Percentiles rank a stretch among this genome's conserved stretches.
Evolutionary conservation across 2,888 invertebrate genomes (phyloP).

Genomic region (Cephus pygmeus): DNA sequence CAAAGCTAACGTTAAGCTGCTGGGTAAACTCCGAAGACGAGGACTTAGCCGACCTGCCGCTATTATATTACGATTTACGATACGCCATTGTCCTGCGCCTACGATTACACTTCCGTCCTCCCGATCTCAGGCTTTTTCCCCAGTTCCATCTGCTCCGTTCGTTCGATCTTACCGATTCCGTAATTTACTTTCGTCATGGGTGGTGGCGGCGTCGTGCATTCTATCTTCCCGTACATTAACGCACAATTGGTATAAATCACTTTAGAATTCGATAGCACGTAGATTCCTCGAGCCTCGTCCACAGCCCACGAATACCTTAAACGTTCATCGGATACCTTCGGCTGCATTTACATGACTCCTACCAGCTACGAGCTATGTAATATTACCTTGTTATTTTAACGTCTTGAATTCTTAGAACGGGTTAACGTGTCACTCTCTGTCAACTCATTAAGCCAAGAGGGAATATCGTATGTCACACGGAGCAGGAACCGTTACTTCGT

Average conservation of each 20-base stretch:
- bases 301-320: not conserved
- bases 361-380: not conserved
- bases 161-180: slow-evolving; percentile 18
- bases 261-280: not conserved
- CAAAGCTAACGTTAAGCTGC: slow-evolving; percentile 36
- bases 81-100: not conserved
- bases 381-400: not conserved
- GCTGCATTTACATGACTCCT: not conserved
- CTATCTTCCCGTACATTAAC: not conserved
- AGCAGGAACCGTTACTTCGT: not conserved
- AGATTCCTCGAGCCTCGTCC: not conserved
- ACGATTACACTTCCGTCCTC: not conserved
- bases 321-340: not conserved
- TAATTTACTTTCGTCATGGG: not conserved
- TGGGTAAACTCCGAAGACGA: slow-evolving; percentile 36
- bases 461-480: not conserved
- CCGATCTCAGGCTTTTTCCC: not conserved
- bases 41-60: slow-evolving; percentile 37
- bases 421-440: not conserved
- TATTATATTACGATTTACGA: slow-evolving; percentile 25
- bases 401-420: not conserved
- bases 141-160: slow-evolving; percentile 14
- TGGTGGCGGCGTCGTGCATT: not conserved
- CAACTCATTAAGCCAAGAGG: not conserved
- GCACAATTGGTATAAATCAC: not conserved